Evolutionary conservation across 1,140 invertebrate genomes (phyloP).

Genomic region (Diorhabda carinulata): DNA sequence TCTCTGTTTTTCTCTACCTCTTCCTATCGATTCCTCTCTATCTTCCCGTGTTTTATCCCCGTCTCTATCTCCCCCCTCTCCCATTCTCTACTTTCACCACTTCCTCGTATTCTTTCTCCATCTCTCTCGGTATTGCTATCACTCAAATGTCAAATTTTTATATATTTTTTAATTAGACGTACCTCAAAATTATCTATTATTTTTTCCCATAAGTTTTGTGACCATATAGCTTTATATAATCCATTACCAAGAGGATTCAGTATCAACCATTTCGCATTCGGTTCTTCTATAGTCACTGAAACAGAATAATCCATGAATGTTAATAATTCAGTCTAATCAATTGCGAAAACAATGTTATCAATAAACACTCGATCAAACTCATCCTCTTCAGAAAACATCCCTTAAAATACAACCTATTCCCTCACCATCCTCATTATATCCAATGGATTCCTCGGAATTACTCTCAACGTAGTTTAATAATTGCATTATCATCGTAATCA

Average conservation of each 20-base stretch:
- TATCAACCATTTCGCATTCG: conserved; percentile 20
- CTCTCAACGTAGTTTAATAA: too few relatives aligned
- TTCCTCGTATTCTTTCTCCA: not conserved
- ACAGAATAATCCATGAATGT: not conserved
- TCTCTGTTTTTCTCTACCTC: too few relatives aligned
- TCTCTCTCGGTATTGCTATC: not conserved
- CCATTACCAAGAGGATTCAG: conserved; percentile 18
- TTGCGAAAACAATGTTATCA: not conserved
- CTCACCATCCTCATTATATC: too few relatives aligned
- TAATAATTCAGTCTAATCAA: not conserved
- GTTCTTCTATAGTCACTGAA: conserved; percentile 22
- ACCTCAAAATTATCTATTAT: conserved; percentile 10
- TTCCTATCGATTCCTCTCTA: too few relatives aligned
- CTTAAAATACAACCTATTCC: too few relatives aligned
- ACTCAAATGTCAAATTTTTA: not conserved
- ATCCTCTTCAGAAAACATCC: too few relatives aligned
- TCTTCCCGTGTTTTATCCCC: too few relatives aligned
- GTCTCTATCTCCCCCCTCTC: too few relatives aligned
- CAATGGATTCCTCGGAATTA: too few relatives aligned
- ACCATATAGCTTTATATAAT: conserved; percentile 18
- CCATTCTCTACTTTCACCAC: not conserved
- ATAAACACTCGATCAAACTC: too few relatives aligned
- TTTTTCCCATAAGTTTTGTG: conserved; percentile 12
- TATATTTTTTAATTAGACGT: not conserved
- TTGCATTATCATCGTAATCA: too few relatives aligned